Evolutionary conservation across 2,888 invertebrate genomes (phyloP), one percentile per base, ranked within the genome.

Genomic region (Litoditis marina): DNA sequence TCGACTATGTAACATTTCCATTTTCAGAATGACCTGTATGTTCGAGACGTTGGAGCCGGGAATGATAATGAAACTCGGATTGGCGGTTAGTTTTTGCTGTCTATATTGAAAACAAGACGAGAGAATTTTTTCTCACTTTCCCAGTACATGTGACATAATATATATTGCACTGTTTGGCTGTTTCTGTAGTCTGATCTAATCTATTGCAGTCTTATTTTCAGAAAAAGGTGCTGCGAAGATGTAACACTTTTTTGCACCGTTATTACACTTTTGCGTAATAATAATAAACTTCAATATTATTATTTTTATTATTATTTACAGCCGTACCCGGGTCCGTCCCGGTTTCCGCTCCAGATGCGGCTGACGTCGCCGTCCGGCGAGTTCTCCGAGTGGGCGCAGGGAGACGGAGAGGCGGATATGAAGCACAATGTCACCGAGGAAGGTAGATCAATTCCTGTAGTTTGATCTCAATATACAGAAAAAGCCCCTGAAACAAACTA

Each of bases 371-470:
- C 74, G 11, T 63, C 61, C 28, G 68, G 67, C 2, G 68, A 66
- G 4, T 71, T 66, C 36, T 71, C 71, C 2, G 74, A 74, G 1
- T 74, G 74, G 74, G 65, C 64, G 1, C 58, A 63, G 32, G 74
- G 71, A 0, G 71, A 71, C 53, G 64, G 64, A 36, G 67, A 68
- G 42, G 73, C 69, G 8, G 56, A 65, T n/a, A 58, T 71, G 63
- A 55, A 57, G 34, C 69, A 73, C 55, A 73, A 73, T 46, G 62
- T 63, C 4, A 73, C 73, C 0, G 71, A 71, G 66, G 66, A 61
- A 19, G 73, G 70, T 70, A 46, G 11, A 11, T 8, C 36, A 27
- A 25, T 30, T 30, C 30, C 16, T 8, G 16, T 42, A 28, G 19
- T 27, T 52, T 52, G 22, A 52, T 30, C 16, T 22, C n/a, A n/a